Base-by-base conservation (phyloP, 2,113 vertebrate genomes). In the Rhinopomastus cyanomelas region DNA sequence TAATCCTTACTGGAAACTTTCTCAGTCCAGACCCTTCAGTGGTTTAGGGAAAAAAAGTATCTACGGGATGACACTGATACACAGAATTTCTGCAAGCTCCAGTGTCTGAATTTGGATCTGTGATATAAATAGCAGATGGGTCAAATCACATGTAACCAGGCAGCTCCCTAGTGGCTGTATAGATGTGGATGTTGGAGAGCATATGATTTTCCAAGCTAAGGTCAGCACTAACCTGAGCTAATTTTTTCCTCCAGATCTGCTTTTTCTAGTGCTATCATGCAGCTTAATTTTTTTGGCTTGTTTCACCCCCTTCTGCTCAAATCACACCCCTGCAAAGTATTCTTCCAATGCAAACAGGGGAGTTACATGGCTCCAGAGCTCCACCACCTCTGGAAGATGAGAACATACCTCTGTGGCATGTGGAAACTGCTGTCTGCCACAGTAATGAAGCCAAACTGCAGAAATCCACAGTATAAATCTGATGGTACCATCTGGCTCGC, bases 111-210 rank as follows among this genome's bases (percentile, higher is more conserved):
- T 86, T 77, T 59, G 77, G 64, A 69, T 62, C 19, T 80, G 37
- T 57, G 25, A 56, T 66, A 65, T 59, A 20, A 87, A 60, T 6
- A 55, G 36, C 83, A 91, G 81, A 76, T 75, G 93, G 53, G 78
- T 37, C 77, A 55, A 64, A 85, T 94, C 76, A 88, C 82, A 87
- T 81, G 94, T 90, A 94, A 55, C 86, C 92, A 95, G 92, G 93
- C 86, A 94, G 94, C 93, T 96, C 94, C 87, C 89, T 94, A 88
- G 91, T 87, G 94, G 92, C 92, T 89, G 83, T 72, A 89, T 62
- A 66, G 61, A 51, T 87, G 81, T 74, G 84, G 86, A 25, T 53
- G 56, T 27, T 56, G 64, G 60, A 88, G 83, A 75, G 60, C 32
- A n/a, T 57, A 56, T 17, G 76, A 81, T 69, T 86, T 79, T 32